These are phyloP conservation scores for Bungarus multicinctus DNA, from an alignment of 2,113 vertebrate genomes.

Conservation along the genomic window DNA sequence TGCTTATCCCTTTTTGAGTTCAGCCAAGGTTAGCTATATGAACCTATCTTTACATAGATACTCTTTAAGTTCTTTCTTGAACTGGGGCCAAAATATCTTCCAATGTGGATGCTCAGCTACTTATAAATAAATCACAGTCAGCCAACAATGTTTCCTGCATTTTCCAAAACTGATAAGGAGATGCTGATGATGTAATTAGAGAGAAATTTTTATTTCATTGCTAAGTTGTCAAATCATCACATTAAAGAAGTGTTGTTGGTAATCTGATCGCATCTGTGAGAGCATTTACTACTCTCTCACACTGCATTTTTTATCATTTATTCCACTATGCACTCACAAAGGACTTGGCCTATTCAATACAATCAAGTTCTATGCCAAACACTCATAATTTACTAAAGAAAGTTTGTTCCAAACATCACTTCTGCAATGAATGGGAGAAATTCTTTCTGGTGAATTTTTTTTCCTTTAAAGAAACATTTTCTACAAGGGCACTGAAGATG, in stretches of 20 bases:
- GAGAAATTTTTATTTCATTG: neutral
- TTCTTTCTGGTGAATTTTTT: neutral
- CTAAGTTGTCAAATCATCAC: neutral
- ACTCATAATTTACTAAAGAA: neutral
- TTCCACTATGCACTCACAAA: neutral
- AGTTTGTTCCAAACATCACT: neutral
- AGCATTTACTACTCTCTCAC: neutral
- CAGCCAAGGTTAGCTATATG: too few species aligned
- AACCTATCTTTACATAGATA: neutral
- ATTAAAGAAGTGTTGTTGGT: neutral
- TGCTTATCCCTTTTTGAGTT: neutral
- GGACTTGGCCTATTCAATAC: neutral
- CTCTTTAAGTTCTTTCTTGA: constrained; percentile 3
- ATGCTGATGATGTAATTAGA: neutral
- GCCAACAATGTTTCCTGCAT: neutral
- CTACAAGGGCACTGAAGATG: neutral
- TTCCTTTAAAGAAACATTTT: neutral
- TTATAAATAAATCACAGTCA: neutral
- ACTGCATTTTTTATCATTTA: neutral
- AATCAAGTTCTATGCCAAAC: neutral
- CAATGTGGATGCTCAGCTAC: neutral
- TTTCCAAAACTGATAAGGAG: neutral
- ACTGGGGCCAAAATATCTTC: neutral
- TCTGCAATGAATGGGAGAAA: neutral
- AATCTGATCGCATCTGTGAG: neutral